phyloP scores from a whole-genome alignment of 2,797 vertebrate species.

The Coregonus suidteri region DNA sequence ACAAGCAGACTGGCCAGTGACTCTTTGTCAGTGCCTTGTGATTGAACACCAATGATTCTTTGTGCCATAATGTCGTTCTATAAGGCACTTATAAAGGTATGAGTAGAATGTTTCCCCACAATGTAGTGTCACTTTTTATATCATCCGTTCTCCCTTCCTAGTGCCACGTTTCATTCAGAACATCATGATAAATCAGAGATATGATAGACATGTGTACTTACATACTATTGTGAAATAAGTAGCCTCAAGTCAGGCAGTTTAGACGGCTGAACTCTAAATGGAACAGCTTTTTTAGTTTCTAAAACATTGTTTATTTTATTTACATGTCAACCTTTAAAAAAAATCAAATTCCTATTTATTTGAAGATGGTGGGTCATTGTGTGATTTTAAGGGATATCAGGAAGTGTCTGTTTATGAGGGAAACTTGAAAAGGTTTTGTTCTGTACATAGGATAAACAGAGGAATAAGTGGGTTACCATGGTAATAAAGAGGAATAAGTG shows the following conservation, averaged over 20 bases:
- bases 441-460: background rate
- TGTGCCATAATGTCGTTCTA: conserved; percentile 58
- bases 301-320: conserved; percentile 31
- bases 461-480: conserved; percentile 34
- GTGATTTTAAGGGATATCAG: conserved; percentile 50
- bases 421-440: conserved; percentile 4
- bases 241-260: background rate
- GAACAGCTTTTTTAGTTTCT: conserved; percentile 15
- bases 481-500: conserved; percentile 32
- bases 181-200: background rate
- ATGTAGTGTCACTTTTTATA: background rate
- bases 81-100: conserved; percentile 56
- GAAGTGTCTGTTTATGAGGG: conserved; percentile 44
- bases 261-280: background rate
- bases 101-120: background rate
- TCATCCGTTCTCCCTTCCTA: conserved; percentile 12
- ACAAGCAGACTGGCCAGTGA: conserved; percentile 28
- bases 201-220: background rate
- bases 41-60: conserved; percentile 18
- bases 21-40: background rate
- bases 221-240: background rate
- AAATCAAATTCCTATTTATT: conserved; percentile 67
- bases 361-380: conserved; percentile 38
- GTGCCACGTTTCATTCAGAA: conserved; percentile 38
- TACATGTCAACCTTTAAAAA: conserved; percentile 18